phyloP scores from a whole-genome alignment of 2,113 vertebrate genomes.

The Egretta garzetta region DNA sequence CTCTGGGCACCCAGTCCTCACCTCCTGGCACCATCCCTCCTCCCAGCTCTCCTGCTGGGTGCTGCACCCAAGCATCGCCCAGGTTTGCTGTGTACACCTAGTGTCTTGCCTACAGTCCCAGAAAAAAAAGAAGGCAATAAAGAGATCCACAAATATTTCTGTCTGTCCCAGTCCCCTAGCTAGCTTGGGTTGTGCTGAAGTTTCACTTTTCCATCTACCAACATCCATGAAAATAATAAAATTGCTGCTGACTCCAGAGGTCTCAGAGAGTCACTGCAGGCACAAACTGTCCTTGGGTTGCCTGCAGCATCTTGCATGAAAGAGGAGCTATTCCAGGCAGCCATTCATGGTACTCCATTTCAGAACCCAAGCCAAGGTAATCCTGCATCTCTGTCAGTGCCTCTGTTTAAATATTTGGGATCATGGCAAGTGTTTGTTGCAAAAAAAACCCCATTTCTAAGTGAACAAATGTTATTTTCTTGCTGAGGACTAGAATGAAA shows the following conservation, averaged over 20 bases:
- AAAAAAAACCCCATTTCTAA: neutral
- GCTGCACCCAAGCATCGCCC: neutral
- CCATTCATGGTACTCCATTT: neutral
- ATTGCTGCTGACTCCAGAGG: neutral
- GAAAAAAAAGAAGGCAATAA: neutral
- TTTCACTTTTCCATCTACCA: neutral
- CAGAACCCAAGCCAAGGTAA: neutral
- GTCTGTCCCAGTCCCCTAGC: neutral
- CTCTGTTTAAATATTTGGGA: neutral
- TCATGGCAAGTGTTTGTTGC: neutral
- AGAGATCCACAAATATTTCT: neutral
- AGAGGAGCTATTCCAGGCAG: neutral
- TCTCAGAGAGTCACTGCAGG: neutral
- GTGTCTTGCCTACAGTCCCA: neutral
- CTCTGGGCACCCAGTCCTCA: neutral
- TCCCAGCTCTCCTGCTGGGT: neutral
- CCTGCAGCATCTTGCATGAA: neutral
- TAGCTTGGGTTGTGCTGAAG: neutral
- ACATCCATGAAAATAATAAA: neutral
- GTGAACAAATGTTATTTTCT: neutral
- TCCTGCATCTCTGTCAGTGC: neutral
- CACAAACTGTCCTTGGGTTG: neutral
- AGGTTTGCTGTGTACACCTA: accelerated
- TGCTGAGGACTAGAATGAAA: neutral
- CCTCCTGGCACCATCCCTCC: neutral